Evolutionary conservation across 1,140 invertebrate species (phyloP).

Genomic region (Aricia agestis): DNA sequence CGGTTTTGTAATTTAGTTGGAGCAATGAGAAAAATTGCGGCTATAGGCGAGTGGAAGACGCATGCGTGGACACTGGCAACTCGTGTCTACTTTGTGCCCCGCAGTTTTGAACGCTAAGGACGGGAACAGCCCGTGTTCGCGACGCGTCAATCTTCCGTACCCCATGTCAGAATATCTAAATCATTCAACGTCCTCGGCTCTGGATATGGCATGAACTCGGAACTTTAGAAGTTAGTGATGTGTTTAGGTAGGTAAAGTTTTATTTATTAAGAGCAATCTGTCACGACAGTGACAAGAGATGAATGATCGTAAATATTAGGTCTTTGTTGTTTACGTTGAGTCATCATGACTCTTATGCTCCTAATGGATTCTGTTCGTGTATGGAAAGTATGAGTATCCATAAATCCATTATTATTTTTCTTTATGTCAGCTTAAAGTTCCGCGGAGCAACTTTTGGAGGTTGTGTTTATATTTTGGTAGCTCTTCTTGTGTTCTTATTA

Average conservation of each 20-base stretch:
- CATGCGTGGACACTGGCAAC: slow-evolving; percentile 36
- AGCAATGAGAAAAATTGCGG: slow-evolving; percentile 61
- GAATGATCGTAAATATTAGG: slow-evolving; percentile 57
- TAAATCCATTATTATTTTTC: slow-evolving; percentile 17
- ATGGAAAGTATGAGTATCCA: slow-evolving; percentile 43
- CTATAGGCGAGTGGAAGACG: slow-evolving; percentile 32
- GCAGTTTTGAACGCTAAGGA: slow-evolving; percentile 47
- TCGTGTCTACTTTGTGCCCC: slow-evolving; percentile 33
- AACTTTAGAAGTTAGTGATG: slow-evolving; percentile 39
- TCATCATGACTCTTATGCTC: slow-evolving; percentile 44
- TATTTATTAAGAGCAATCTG: slow-evolving; percentile 43
- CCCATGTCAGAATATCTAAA: slow-evolving; percentile 60
- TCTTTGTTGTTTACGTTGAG: slow-evolving; percentile 41
- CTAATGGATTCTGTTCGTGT: slow-evolving; percentile 51
- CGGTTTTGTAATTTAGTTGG: slow-evolving; percentile 62
- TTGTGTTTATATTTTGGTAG: background rate
- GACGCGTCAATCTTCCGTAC: slow-evolving; percentile 29
- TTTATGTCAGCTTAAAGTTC: slow-evolving; percentile 5
- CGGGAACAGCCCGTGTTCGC: slow-evolving; percentile 36
- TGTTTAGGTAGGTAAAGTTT: slow-evolving; percentile 41
- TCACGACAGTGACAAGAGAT: slow-evolving; percentile 52
- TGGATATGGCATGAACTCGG: slow-evolving; percentile 31
- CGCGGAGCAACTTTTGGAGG: background rate
- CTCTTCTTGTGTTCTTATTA: background rate
- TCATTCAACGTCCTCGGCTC: slow-evolving; percentile 41